Base-by-base conservation (phyloP, 2,797 vertebrate genomes). In the Alosa sapidissima region DNA sequence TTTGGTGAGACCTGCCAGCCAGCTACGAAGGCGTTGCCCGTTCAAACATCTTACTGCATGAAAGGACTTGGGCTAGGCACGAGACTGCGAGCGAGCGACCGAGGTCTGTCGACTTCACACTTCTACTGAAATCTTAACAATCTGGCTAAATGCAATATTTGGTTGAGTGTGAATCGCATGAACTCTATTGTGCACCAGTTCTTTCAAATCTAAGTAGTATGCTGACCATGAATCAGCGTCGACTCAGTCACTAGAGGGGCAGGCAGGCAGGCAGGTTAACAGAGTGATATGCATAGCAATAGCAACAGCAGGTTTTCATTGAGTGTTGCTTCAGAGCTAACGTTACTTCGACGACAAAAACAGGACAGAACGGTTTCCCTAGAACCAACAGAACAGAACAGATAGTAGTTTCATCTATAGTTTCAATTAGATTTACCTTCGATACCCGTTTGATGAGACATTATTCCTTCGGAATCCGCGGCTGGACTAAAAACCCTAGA, bases 371-470 rank as follows among this genome's bases (percentile, higher is more conserved):
- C 19, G 5, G 72, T 78, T 78, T 78, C 1, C 16, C 16, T 14
- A 78, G 14, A 21, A 16, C 72, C n/a, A 45, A 33, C 5, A 47
- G 11, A 41, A 6, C 0, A 1, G 1, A 3, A 11, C n/a, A 10
- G 52, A 16, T 28, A 62, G 5, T 3, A 19, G 4, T 19, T 78
- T 21, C n/a, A 0, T 1, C 0, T 0, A 0, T 2, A 84, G 81
- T 78, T 54, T 45, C 5, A n/a, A 65, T 14, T 0, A 0, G 0
- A 33, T 82, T 51, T 96, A 98, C 97, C 98, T 97, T 97, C 96
- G 93, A 99, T 99, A 90, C 98, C 98, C 90, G 97, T 99, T 92
- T 99, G 98, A 92, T 99, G 97, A 92, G 97, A 98, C 97, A 99
- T 99, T 89, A 91, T 94, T 91, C 62, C 88, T 91, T 81, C 83